These are phyloP conservation scores for Eurystomus glaucurus DNA, from an alignment of 2,797 vertebrate species.

Conservation along the genomic window DNA sequence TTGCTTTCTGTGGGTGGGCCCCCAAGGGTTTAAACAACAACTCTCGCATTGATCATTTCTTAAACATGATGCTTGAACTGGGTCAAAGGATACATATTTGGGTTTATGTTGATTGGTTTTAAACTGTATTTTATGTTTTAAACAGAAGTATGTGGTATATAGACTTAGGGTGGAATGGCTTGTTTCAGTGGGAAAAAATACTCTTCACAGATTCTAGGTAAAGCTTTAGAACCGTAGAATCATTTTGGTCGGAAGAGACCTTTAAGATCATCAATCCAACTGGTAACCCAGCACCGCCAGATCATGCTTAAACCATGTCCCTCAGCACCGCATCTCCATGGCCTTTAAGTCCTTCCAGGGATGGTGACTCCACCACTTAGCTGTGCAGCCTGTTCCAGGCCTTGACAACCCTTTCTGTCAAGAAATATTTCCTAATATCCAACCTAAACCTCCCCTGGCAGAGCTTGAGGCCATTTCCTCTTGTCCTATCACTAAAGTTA, in stretches of 20 bases:
- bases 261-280: neutral
- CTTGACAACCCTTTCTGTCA: neutral
- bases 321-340: too few species aligned
- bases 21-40: neutral
- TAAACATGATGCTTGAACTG: neutral
- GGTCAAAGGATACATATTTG: neutral
- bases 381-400: too few species aligned
- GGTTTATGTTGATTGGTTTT: constrained; percentile 32
- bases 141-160: neutral
- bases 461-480: neutral
- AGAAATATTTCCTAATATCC: neutral
- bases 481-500: neutral
- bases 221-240: neutral
- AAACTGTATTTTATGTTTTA: neutral
- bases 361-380: neutral
- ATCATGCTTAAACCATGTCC: neutral
- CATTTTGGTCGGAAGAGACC: neutral
- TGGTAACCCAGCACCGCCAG: neutral
- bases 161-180: constrained; percentile 39
- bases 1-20: neutral
- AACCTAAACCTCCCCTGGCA: neutral
- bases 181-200: constrained; percentile 62
- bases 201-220: constrained; percentile 50
- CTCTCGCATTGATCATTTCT: neutral
- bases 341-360: too few species aligned